A percentile compares a stretch with the other conserved stretches of the same genome.
phyloP scores from a whole-genome alignment of 2,797 vertebrate species.

The Lates japonicus region DNA sequence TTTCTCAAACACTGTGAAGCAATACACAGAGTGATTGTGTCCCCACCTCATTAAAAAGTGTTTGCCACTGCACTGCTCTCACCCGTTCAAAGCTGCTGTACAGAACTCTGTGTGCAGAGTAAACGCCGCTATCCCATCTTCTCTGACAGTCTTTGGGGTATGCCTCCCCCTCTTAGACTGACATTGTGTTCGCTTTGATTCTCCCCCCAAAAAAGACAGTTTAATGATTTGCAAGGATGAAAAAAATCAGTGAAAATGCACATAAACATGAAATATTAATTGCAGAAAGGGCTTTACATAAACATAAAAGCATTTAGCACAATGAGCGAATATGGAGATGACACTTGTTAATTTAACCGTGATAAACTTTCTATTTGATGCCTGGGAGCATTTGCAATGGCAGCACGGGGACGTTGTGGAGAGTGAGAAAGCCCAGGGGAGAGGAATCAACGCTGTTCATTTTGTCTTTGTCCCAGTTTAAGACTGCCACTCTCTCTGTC shows the following conservation, averaged over 20 bases:
- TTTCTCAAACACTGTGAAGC: constrained; percentile 56
- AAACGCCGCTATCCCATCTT: constrained; percentile 75
- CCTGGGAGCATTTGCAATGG: constrained; percentile 79
- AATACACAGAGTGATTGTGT: constrained; percentile 69
- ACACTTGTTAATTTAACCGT: constrained; percentile 87
- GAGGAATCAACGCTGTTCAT: constrained; percentile 71
- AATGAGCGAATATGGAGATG: constrained; percentile 85
- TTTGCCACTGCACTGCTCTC: constrained; percentile 69
- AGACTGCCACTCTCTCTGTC: constrained; percentile 72
- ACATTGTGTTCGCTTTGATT: constrained; percentile 86
- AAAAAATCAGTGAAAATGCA: constrained; percentile 73
- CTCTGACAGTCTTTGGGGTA: constrained; percentile 80
- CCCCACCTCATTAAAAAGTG: constrained; percentile 82
- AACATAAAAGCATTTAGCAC: constrained; percentile 88
- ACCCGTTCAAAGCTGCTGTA: constrained; percentile 69
- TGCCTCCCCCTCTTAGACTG: constrained; percentile 80
- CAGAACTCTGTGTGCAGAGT: constrained; percentile 68
- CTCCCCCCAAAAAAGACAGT: constrained; percentile 70
- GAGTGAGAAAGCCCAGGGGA: constrained; percentile 78
- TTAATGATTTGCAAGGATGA: constrained; percentile 81
- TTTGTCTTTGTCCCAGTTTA: constrained; percentile 85
- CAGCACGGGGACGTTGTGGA: constrained; percentile 78
- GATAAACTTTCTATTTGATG: constrained; percentile 87
- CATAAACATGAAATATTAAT: constrained; percentile 89
- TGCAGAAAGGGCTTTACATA: constrained; percentile 83